Conservation (phyloP, 2,113 vertebrate genomes). For the Saccopteryx leptura region DNA sequence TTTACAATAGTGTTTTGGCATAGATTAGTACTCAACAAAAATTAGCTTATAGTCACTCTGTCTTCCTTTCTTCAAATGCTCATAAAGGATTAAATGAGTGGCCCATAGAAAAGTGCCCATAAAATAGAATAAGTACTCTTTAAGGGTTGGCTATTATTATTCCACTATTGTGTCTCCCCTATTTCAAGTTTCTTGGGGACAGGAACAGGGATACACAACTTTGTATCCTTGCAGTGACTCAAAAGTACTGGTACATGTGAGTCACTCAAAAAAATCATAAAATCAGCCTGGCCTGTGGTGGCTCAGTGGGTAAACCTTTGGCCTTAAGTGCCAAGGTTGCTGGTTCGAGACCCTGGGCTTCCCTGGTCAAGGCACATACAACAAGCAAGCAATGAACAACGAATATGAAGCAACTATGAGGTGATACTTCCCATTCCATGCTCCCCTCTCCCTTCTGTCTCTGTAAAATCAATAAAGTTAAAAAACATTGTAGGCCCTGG, state of each 20-base stretch:
- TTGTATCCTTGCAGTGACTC: not conserved
- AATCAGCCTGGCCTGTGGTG: not conserved
- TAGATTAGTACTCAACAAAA: not conserved
- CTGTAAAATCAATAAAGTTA: no score
- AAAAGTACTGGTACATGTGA: not conserved
- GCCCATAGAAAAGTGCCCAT: not conserved
- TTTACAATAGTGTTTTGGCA: not conserved
- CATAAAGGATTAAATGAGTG: not conserved
- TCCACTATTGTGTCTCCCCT: not conserved
- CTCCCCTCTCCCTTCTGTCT: no score
- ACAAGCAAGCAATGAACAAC: no score
- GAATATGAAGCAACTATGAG: no score
- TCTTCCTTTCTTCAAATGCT: not conserved
- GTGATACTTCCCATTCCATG: no score
- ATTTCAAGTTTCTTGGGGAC: not conserved
- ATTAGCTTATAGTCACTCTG: not conserved
- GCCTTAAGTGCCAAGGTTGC: no score
- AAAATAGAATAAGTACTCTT: not conserved
- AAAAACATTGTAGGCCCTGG: no score
- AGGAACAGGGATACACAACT: not conserved
- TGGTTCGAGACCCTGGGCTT: no score
- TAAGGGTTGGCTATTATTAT: not conserved
- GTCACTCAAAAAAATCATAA: slow-evolving; percentile 25
- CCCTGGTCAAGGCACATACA: no score
- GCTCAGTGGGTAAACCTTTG: no score